phyloP scores from a whole-genome alignment of 2,797 vertebrate species.

The Cirrhinus mrigala region DNA sequence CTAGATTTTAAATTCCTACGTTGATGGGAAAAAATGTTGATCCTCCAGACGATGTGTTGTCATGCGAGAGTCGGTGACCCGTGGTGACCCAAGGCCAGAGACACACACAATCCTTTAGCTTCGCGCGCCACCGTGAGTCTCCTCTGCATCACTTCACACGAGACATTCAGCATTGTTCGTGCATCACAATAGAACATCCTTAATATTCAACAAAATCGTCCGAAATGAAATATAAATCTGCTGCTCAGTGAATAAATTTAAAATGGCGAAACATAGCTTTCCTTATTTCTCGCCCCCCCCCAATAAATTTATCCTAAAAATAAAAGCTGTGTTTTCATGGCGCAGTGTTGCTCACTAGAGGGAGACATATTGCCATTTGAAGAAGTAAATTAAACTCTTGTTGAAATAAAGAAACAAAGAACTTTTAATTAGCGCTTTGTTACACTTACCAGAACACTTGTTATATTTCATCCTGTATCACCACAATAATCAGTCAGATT shows the following conservation, averaged over 20 bases:
- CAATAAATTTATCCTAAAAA: background rate
- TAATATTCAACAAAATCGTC: background rate
- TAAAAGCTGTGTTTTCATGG: background rate
- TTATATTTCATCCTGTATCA: background rate
- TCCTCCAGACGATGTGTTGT: constrained; percentile 68
- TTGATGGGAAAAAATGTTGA: constrained; percentile 45
- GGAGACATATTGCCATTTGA: background rate
- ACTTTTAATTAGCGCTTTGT: background rate
- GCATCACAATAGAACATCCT: constrained; percentile 45
- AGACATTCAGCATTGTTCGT: constrained; percentile 60
- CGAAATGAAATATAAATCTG: background rate
- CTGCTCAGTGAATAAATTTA: background rate
- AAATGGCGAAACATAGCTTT: background rate
- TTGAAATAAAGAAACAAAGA: background rate
- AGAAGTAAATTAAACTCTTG: background rate
- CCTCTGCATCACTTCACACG: constrained; percentile 76
- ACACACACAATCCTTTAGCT: constrained; percentile 73
- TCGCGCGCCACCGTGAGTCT: constrained; percentile 80
- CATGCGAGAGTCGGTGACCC: constrained; percentile 77
- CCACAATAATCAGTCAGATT: no score
- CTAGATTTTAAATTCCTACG: constrained; percentile 36
- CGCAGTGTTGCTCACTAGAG: background rate
- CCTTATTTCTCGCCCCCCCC: background rate
- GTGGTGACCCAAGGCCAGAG: constrained; percentile 74
- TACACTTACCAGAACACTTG: background rate